Base-by-base conservation (phyloP, 2,113 vertebrate species). In the Poeciliopsis turrubarensis region DNA sequence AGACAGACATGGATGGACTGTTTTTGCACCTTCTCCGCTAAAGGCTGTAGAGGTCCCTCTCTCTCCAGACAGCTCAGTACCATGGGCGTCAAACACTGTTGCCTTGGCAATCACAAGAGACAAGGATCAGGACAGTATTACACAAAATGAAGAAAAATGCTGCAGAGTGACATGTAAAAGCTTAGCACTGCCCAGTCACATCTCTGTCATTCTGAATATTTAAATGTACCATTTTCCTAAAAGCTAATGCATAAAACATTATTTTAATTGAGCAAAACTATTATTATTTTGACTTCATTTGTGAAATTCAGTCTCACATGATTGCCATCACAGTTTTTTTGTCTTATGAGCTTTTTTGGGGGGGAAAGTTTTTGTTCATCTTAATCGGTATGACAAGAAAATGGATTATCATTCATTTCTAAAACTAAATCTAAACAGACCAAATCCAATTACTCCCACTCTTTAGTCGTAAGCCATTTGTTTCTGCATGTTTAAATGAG, bases 1-100 rank as follows among this genome's bases (percentile, higher is more conserved):
- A 39, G 54, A 69, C 26, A 26, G 15, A 68, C 27, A 34, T 27
- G 15, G 32, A 32, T 57, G 39, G 39, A 41, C 25, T 29, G 27
- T 61, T 71, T 39, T 60, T 72, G 84, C 70, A 95, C 95, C 95
- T 94, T 96, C 97, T 34, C 97, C 91, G 14, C 97, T 97, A 89
- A 96, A 94, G 34, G 96, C 96, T 0, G 96, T 96, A 61, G 97
- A 99, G 6, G 96, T 95, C 72, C 95, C 96, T 1, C 94, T 95
- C 70, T 98, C 96, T 0, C 94, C 96, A 0, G 96, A 96, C 68
- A 92, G 82, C 4, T 98, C 97, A 0, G 93, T 95, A 30, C 95
- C 94, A 26, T 96, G 95, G 0, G 94, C 89, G 30, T 98, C 97
- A 17, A 95, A 98, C 73, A 97, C 89, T 1, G 97, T 98, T 75